Percentiles rank a stretch among this genome's conserved stretches.
Conservation (phyloP, 2,113 vertebrate species). For the Pyxicephalus adspersus region DNA sequence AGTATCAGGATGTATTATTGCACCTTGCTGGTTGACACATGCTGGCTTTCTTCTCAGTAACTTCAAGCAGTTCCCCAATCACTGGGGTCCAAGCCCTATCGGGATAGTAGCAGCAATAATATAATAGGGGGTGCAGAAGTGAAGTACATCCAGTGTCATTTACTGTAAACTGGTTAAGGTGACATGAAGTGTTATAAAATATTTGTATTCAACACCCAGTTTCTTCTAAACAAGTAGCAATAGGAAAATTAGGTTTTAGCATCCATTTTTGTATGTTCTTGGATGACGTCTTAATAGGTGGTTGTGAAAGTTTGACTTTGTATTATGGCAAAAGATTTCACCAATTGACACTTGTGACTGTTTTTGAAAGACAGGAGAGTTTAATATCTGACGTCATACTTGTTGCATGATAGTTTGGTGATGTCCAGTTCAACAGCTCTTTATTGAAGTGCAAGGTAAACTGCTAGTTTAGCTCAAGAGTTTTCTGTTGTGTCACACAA, state of each 20-base stretch:
- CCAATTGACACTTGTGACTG: not conserved
- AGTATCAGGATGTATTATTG: too few species aligned
- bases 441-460: slow-evolving; percentile 19
- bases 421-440: slow-evolving; percentile 23
- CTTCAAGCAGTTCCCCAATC: too few species aligned
- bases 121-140: too few species aligned
- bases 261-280: not conserved
- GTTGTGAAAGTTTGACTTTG: not conserved
- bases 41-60: too few species aligned
- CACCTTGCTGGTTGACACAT: too few species aligned
- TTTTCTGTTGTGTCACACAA: not conserved
- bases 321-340: not conserved
- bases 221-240: too few species aligned
- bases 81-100: too few species aligned
- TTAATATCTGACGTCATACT: slow-evolving; percentile 8
- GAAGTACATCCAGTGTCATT: too few species aligned
- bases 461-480: slow-evolving; percentile 17
- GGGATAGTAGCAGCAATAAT: too few species aligned
- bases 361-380: not conserved
- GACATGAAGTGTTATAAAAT: too few species aligned
- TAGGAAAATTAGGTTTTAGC: not conserved
- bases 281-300: not conserved
- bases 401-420: not conserved
- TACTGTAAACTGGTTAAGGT: too few species aligned
- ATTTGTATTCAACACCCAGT: too few species aligned